A percentile compares a stretch with the other conserved stretches of the same genome.
These are phyloP conservation scores for Columbina picui DNA, from an alignment of 2,113 vertebrate species.

Conservation along the genomic window DNA sequence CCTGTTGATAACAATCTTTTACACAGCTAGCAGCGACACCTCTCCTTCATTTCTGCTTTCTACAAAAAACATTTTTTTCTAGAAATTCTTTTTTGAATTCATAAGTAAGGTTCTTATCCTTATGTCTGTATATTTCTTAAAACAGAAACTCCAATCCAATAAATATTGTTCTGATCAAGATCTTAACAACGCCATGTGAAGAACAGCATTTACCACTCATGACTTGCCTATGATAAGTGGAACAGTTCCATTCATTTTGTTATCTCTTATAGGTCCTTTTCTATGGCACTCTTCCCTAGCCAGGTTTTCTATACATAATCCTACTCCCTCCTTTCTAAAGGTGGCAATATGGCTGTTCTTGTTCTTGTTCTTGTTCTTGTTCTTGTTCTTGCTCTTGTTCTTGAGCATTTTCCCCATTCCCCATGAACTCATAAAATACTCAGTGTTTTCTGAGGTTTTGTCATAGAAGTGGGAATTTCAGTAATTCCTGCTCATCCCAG, in stretches of 20 bases:
- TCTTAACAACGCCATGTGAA: neutral
- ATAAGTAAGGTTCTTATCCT: neutral
- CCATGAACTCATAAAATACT: neutral
- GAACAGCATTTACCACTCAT: neutral
- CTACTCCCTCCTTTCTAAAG: neutral
- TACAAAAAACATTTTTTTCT: neutral
- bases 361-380: neutral
- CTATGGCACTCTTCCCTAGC: neutral
- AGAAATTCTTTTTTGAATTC: neutral
- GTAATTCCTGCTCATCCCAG: neutral
- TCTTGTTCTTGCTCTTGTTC: neutral
- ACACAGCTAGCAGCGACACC: neutral
- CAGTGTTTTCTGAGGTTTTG: neutral
- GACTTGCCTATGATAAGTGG: neutral
- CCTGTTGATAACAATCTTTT: neutral
- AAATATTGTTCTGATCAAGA: neutral
- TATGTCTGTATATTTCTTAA: neutral
- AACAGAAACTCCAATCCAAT: neutral
- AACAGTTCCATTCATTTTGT: neutral
- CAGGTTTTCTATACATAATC: neutral
- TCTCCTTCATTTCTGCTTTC: neutral
- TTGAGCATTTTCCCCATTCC: neutral
- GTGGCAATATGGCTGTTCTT: neutral
- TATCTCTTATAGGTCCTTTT: neutral
- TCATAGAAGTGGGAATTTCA: neutral